Percentiles rank a stretch among this genome's conserved stretches.
phyloP scores from a whole-genome alignment of 1,140 invertebrate species.

The Melanaphis sacchari region DNA sequence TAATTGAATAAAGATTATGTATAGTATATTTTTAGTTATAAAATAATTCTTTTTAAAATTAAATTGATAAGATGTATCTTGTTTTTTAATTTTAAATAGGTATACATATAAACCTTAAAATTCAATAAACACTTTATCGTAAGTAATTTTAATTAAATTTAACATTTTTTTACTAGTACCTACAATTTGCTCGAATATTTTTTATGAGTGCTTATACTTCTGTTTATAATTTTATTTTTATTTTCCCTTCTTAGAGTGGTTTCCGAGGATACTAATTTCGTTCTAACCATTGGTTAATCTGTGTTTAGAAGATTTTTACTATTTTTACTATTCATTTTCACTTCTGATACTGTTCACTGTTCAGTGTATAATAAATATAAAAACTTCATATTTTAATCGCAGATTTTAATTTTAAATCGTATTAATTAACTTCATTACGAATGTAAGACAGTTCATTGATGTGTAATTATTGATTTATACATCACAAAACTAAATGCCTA shows the following conservation, averaged over 20 bases:
- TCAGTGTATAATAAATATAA: not conserved
- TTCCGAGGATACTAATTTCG: too few species aligned
- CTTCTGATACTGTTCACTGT: too few species aligned
- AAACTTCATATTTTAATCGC: not conserved
- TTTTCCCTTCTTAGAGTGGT: too few species aligned
- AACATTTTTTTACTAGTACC: not conserved
- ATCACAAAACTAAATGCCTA: not conserved
- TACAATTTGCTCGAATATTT: not conserved
- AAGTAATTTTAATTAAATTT: not conserved
- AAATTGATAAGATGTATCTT: not conserved
- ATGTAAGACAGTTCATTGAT: not conserved
- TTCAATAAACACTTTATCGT: not conserved
- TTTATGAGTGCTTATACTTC: too few species aligned
- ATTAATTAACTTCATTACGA: not conserved
- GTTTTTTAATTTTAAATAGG: not conserved
- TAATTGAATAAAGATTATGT: too few species aligned
- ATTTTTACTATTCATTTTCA: too few species aligned
- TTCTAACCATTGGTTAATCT: too few species aligned
- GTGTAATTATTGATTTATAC: not conserved
- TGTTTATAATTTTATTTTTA: too few species aligned
- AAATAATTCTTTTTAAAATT: not conserved
- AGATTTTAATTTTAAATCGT: too few species aligned
- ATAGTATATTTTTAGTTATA: too few species aligned
- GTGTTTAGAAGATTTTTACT: too few species aligned
- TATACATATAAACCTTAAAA: not conserved